These are phyloP conservation scores for Lacerta agilis DNA, from an alignment of 2,797 vertebrate genomes.

Conservation along the genomic window DNA sequence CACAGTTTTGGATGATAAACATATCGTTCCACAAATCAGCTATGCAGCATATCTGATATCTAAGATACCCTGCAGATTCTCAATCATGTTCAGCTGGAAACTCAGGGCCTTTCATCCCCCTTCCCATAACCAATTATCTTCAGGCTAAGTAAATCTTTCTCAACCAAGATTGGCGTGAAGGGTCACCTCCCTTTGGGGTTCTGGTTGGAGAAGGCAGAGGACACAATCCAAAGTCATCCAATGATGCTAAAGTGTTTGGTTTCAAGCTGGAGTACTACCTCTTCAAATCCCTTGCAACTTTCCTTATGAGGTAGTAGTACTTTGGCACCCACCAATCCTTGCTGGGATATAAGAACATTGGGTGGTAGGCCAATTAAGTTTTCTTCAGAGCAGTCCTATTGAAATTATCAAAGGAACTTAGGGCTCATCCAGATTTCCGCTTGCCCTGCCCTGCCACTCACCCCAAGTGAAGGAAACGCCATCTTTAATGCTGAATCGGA, in stretches of 20 bases:
- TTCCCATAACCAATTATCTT: background rate
- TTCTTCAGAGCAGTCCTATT: no score
- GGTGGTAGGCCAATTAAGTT: no score
- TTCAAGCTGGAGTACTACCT: background rate
- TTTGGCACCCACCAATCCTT: background rate
- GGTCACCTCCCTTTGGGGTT: background rate
- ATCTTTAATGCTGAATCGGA: no score
- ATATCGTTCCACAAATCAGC: background rate
- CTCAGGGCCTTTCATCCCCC: background rate
- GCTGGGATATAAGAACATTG: background rate
- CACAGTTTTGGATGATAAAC: background rate
- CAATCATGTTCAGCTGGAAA: background rate
- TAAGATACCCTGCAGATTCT: background rate
- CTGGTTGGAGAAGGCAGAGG: background rate
- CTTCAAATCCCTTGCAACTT: background rate
- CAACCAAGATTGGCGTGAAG: background rate
- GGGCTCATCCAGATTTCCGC: no score
- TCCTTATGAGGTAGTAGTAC: background rate
- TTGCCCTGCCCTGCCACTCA: no score
- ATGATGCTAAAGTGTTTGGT: background rate
- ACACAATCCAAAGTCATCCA: background rate
- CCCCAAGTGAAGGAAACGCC: no score
- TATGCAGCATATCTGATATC: slow-evolving; percentile 1
- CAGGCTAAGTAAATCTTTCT: background rate
- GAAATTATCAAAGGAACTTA: no score